These are phyloP conservation scores for Hyppa rectilinea DNA, from an alignment of 2,888 invertebrate genomes.

Conservation along the genomic window DNA sequence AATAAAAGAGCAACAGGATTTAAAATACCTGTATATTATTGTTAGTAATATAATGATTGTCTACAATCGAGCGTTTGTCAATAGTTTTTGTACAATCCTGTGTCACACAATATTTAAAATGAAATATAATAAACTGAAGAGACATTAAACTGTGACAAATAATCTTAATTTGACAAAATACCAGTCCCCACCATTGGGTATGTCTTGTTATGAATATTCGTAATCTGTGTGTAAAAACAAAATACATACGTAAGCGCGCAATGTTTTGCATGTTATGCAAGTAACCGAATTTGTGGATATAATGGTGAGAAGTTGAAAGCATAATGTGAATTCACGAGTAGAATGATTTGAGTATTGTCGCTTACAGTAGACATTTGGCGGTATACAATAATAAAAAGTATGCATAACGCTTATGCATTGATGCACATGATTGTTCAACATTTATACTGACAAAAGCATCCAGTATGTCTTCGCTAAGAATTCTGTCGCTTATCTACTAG, in stretches of 20 bases:
- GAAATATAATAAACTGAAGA: slow-evolving; percentile 31
- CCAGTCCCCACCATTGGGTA: slow-evolving; percentile 61
- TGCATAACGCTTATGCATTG: slow-evolving; percentile 80
- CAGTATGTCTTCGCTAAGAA: slow-evolving; percentile 75
- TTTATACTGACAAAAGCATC: slow-evolving; percentile 69
- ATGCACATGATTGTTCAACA: slow-evolving; percentile 74
- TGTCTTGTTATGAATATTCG: slow-evolving; percentile 64
- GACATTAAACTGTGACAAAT: slow-evolving; percentile 51
- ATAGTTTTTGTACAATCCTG: slow-evolving; percentile 53
- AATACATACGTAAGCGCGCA: slow-evolving; percentile 74
- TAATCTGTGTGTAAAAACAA: slow-evolving; percentile 72
- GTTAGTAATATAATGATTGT: slow-evolving; percentile 1
- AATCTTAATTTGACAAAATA: slow-evolving; percentile 57
- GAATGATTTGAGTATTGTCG: slow-evolving; percentile 76
- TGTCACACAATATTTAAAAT: slow-evolving; percentile 57
- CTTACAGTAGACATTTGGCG: slow-evolving; percentile 87
- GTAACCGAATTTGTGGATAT: slow-evolving; percentile 75
- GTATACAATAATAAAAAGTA: slow-evolving; percentile 71
- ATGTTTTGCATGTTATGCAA: slow-evolving; percentile 84
- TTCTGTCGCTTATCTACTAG: slow-evolving; percentile 79
- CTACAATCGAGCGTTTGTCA: slow-evolving; percentile 23
- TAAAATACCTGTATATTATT: background rate
- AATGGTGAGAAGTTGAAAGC: slow-evolving; percentile 73
- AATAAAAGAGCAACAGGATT: too few species aligned
- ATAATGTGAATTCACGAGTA: slow-evolving; percentile 76